A percentile compares a stretch with the other conserved stretches of the same genome.
phyloP scores from a whole-genome alignment of 1,140 invertebrate species.

The Drosophila pruinosa region DNA sequence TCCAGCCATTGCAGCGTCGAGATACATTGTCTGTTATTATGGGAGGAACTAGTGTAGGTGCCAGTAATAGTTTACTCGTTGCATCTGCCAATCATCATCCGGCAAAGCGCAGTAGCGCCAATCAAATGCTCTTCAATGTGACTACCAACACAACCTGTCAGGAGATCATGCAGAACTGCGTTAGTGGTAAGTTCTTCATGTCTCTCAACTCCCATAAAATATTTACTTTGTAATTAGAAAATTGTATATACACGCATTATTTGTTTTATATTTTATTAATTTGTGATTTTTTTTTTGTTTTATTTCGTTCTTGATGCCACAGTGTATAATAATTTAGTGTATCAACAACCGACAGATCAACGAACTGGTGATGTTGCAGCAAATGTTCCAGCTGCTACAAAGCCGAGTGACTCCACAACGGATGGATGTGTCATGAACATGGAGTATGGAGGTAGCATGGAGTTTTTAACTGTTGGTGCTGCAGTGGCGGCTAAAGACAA shows the following conservation, averaged over 20 bases:
- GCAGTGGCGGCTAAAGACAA: constrained; percentile 93
- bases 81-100: constrained; percentile 78
- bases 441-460: constrained; percentile 60
- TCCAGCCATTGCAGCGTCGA: constrained; percentile 72
- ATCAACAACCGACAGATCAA: constrained; percentile 75
- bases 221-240: neutral
- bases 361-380: constrained; percentile 35
- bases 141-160: constrained; percentile 88
- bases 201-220: neutral
- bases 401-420: constrained; percentile 43
- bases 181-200: constrained; percentile 63
- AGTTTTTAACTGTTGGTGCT: constrained; percentile 88
- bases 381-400: constrained; percentile 2
- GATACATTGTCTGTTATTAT: constrained; percentile 63
- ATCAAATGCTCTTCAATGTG: constrained; percentile 88
- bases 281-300: constrained; percentile 30
- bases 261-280: constrained; percentile 31
- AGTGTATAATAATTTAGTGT: constrained; percentile 79
- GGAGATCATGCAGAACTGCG: constrained; percentile 82
- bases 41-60: constrained; percentile 30
- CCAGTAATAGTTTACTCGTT: constrained; percentile 59
- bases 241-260: neutral
- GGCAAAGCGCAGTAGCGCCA: constrained; percentile 82
- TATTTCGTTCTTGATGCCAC: constrained; percentile 9
- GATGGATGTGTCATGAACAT: constrained; percentile 59